Base-by-base conservation (phyloP, 2,888 invertebrate species). In the Eulithis prunata region DNA sequence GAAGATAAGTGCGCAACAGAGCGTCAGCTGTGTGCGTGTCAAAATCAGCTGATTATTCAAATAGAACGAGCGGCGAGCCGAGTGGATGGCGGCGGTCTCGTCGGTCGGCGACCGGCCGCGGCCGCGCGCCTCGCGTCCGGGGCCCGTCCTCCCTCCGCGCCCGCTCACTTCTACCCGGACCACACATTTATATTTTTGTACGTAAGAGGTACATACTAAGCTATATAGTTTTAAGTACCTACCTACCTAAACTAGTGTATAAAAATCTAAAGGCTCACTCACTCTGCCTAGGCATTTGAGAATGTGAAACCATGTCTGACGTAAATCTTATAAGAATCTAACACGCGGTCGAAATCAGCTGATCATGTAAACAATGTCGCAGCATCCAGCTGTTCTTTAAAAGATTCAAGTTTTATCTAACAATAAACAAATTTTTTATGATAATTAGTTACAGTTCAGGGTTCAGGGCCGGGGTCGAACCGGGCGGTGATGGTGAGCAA, bases 41-140 rank as follows among this genome's bases (percentile, higher is more conserved):
- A 93, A 91, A 93, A 93, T 93, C 93, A 93, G 93, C 93, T 93
- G 93, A 93, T 93, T 91, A 93, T 91, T 91, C 91, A 93, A 93
- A 93, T 93, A 93, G 90, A 90, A 89, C 87, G 87, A 87, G 21
- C 21, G 21, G 21, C 21, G 21, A 21, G 85, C 70, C 67, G 82
- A 84, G 83, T 80, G 82, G 83, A n/a, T 11, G 55, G 28, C 56
- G 89, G 87, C 79, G 77, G 77, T 76, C 75, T 71, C 49, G 54
- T 71, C 57, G 70, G 64, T 68, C 66, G 36, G 54, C 38, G 52
- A 52, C 52, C 52, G 51, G 21, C 47, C 90, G 88, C 86, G 89
- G 87, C 80, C 77, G 76, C 73, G 74, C 80, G 77, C 77, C 75
- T 71, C 45, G 59, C 71, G 78, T 73, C 74, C 76, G 74, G 72